These are phyloP conservation scores for Adelphocoris suturalis DNA, from an alignment of 2,888 invertebrate species.

Conservation along the genomic window DNA sequence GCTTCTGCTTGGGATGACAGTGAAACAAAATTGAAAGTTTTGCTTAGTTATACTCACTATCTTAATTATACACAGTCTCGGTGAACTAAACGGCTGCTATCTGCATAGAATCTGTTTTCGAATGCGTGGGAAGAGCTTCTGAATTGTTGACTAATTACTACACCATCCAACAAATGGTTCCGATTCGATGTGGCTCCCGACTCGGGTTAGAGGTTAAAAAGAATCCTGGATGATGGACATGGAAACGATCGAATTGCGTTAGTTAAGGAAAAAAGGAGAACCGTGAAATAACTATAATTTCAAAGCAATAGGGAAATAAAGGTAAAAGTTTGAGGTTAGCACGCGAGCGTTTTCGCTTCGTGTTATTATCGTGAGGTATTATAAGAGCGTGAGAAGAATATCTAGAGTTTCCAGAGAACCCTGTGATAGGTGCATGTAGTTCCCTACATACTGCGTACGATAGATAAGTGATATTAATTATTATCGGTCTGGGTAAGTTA, in stretches of 20 bases:
- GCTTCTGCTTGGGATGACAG: too few species aligned
- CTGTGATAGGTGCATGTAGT: neutral
- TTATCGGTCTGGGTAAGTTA: neutral
- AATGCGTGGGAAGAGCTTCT: constrained; percentile 32
- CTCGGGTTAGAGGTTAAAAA: constrained; percentile 16
- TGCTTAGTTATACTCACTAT: too few species aligned
- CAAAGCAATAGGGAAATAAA: constrained; percentile 13
- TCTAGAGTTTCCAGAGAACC: neutral
- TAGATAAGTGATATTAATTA: neutral
- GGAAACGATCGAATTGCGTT: neutral
- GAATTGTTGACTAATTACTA: constrained; percentile 24
- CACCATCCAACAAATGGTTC: neutral
- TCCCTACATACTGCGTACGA: neutral
- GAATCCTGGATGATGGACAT: neutral
- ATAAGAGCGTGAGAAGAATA: neutral
- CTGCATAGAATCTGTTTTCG: neutral
- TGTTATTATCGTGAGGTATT: neutral
- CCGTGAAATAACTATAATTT: constrained; percentile 7
- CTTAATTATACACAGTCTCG: neutral
- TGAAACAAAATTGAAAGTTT: too few species aligned
- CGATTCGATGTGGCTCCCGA: neutral
- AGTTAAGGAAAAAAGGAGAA: neutral
- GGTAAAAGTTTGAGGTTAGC: neutral
- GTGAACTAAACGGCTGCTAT: neutral
- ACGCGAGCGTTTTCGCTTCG: constrained; percentile 23